A percentile compares a stretch with the other conserved stretches of the same genome.
Conservation (phyloP, 2,797 vertebrate genomes). For the Bovichtus variegatus region DNA sequence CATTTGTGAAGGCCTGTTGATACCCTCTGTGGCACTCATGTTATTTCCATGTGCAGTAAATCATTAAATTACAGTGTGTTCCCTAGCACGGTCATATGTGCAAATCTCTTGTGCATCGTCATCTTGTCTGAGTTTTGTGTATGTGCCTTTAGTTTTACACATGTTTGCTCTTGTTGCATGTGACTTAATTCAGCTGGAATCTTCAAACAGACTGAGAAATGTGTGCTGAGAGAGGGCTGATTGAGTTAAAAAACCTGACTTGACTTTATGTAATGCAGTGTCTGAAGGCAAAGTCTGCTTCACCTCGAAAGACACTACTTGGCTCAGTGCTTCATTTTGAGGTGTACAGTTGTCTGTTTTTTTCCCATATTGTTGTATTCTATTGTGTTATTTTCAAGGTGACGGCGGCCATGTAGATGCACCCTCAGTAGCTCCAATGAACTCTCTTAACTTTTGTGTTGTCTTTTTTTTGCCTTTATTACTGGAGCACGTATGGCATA, state of each 20-base stretch:
- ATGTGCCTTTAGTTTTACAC: conserved; percentile 56
- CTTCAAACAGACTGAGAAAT: conserved; percentile 77
- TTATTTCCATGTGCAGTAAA: conserved; percentile 50
- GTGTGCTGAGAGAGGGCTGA: conserved; percentile 51
- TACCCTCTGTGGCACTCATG: conserved; percentile 34
- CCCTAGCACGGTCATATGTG: conserved; percentile 32
- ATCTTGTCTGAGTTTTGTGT: conserved; percentile 21
- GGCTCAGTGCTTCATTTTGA: conserved; percentile 12
- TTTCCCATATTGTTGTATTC: neutral
- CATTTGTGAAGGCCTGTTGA: conserved; percentile 49
- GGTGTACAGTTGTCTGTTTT: neutral
- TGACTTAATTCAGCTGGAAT: conserved; percentile 66
- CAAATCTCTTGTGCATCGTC: conserved; percentile 35
- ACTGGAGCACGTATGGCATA: no score
- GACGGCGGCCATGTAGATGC: no score
- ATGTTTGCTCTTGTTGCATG: conserved; percentile 48
- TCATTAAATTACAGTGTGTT: conserved; percentile 57
- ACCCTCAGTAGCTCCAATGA: no score
- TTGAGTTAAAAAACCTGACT: conserved; percentile 53
- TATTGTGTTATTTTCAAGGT: neutral
- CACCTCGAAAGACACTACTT: conserved; percentile 20
- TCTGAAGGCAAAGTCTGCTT: conserved; percentile 39
- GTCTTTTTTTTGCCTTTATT: no score
- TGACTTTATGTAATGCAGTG: conserved; percentile 49
- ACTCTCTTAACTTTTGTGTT: no score